Conservation (phyloP, 2,888 invertebrate species). For the Apantesis nais region DNA sequence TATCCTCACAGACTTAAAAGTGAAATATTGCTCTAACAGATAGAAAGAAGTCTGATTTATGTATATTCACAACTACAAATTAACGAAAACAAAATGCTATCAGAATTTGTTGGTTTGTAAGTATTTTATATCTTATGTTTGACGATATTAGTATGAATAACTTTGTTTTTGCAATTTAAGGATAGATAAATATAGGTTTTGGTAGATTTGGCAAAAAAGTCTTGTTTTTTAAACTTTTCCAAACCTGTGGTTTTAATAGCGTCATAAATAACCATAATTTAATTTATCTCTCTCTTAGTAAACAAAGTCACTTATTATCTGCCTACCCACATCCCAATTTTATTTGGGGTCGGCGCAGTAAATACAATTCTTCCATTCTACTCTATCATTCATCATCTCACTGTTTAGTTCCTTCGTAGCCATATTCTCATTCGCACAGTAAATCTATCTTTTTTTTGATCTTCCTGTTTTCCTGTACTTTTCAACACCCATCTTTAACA, state of each 20-base stretch:
- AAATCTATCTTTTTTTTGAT: too few relatives aligned
- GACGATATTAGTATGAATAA: not conserved
- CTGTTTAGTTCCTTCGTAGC: too few relatives aligned
- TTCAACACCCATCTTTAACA: too few relatives aligned
- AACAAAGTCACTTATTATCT: not conserved
- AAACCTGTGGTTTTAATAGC: not conserved
- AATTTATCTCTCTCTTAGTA: not conserved
- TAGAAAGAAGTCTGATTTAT: slow-evolving; percentile 38
- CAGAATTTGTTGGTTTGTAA: not conserved
- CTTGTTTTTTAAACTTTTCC: not conserved
- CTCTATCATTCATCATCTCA: too few relatives aligned
- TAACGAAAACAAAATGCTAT: slow-evolving; percentile 33
- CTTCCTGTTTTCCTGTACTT: too few relatives aligned
- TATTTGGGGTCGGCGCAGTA: too few relatives aligned
- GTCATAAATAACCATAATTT: not conserved
- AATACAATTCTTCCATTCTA: too few relatives aligned
- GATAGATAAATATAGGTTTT: not conserved
- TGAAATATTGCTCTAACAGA: too few relatives aligned
- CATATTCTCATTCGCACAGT: too few relatives aligned
- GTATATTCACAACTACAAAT: slow-evolving; percentile 32
- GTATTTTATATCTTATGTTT: too few relatives aligned
- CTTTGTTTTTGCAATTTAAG: not conserved
- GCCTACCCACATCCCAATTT: too few relatives aligned
- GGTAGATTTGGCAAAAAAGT: not conserved
- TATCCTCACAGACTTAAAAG: too few relatives aligned